Conservation (phyloP, 92 coral and sea anemone genomes). For the Porites divaricata region DNA sequence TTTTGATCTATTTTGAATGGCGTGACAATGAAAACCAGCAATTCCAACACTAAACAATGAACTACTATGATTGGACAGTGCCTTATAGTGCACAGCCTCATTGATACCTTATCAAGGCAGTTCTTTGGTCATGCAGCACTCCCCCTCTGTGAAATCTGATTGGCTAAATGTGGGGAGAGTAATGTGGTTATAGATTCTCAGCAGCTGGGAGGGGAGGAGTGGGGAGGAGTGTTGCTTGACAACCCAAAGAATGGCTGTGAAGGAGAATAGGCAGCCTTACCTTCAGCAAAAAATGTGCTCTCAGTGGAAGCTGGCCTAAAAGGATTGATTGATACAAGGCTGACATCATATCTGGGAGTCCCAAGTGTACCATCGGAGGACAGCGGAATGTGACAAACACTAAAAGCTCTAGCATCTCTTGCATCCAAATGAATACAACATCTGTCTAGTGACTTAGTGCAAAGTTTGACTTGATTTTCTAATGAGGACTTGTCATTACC, state of each 20-base stretch:
- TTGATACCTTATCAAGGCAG: too few species aligned
- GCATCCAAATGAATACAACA: conserved; percentile 51
- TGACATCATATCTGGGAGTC: conserved; percentile 55
- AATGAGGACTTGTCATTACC: conserved; percentile 69
- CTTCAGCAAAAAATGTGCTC: conserved; percentile 69
- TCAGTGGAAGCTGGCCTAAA: conserved; percentile 5
- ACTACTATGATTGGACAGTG: too few species aligned
- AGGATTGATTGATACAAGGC: conserved; percentile 59
- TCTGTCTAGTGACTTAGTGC: conserved; percentile 52
- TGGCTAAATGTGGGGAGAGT: too few species aligned
- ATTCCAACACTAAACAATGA: too few species aligned
- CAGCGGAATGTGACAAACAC: conserved; percentile 62
- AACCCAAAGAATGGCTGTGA: neutral
- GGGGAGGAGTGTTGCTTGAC: too few species aligned
- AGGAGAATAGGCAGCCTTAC: conserved; percentile 24
- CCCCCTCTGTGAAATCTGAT: too few species aligned
- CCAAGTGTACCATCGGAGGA: conserved; percentile 67
- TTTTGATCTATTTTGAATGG: too few species aligned
- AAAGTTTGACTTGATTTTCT: conserved; percentile 54
- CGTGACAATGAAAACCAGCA: too few species aligned
- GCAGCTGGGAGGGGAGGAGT: too few species aligned
- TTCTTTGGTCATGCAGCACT: too few species aligned
- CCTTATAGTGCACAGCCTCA: too few species aligned
- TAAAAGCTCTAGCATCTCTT: conserved; percentile 66
- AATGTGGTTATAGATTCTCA: too few species aligned